phyloP scores from a whole-genome alignment of 2,888 invertebrate species.

The Adelphocoris suturalis region DNA sequence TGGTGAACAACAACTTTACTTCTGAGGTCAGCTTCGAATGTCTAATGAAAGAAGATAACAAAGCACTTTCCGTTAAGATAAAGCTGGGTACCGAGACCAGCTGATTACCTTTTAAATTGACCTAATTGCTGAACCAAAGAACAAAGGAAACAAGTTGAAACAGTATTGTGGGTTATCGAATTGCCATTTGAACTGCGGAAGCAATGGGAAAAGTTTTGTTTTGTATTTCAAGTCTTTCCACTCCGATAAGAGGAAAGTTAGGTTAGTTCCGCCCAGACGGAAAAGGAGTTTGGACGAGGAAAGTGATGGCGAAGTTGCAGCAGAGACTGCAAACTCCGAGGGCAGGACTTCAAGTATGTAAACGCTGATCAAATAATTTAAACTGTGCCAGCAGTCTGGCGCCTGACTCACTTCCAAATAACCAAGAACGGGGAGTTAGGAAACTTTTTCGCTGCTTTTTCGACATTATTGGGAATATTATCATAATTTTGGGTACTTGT shows the following conservation, averaged over 20 bases:
- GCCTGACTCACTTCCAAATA: background rate
- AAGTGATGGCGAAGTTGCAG: background rate
- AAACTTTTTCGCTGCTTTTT: background rate
- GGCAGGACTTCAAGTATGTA: background rate
- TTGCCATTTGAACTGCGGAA: conserved; percentile 7
- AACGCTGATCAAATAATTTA: background rate
- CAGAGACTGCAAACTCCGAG: background rate
- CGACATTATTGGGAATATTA: background rate
- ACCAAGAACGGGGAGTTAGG: background rate
- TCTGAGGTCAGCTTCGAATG: background rate
- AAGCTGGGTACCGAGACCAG: background rate
- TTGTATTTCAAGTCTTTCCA: conserved; percentile 13
- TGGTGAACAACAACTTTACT: too few relatives aligned
- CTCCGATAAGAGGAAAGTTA: conserved; percentile 19
- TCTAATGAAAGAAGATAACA: background rate
- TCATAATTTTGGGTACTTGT: too few relatives aligned
- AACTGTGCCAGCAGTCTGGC: background rate
- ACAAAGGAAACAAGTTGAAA: background rate
- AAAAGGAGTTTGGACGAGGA: background rate
- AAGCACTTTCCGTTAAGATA: background rate
- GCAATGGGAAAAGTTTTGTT: conserved; percentile 22
- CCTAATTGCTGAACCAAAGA: background rate
- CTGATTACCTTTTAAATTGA: conserved; percentile 2
- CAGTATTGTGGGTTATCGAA: background rate
- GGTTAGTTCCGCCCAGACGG: conserved; percentile 1